phyloP scores from a whole-genome alignment of 2,113 vertebrate species.

The Trachemys scripta region DNA sequence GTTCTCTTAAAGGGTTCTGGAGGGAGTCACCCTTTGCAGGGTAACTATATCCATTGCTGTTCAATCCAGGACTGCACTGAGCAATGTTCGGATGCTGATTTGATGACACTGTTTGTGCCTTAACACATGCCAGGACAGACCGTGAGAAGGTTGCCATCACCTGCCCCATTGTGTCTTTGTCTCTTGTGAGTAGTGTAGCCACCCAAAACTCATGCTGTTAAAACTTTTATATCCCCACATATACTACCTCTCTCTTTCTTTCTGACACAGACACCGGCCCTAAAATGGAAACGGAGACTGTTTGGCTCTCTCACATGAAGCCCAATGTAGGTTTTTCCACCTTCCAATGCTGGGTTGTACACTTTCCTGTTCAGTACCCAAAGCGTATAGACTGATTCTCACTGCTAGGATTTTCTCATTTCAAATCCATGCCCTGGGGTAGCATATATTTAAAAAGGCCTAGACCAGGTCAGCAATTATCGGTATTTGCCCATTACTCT shows the following conservation, averaged over 20 bases:
- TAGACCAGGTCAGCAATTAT: not conserved
- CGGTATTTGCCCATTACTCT: not conserved
- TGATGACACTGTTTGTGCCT: not conserved
- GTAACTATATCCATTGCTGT: not conserved
- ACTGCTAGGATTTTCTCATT: not conserved
- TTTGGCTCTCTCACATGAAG: not conserved
- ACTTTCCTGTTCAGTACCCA: not conserved
- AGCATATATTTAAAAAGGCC: not conserved
- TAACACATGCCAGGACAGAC: not conserved
- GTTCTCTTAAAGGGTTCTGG: not conserved
- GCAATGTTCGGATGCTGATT: not conserved
- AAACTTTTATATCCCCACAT: not conserved
- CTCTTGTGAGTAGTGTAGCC: not conserved
- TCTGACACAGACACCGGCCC: not conserved
- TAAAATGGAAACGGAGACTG: not conserved
- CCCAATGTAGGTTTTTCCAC: not conserved
- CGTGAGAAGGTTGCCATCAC: not conserved
- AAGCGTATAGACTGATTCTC: not conserved
- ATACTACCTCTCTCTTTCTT: not conserved
- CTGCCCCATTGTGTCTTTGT: not conserved
- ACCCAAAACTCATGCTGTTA: not conserved
- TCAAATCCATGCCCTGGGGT: not conserved
- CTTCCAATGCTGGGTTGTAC: not conserved
- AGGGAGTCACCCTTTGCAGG: not conserved
- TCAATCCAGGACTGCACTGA: not conserved